Conservation (phyloP, 2,113 vertebrate genomes). For the Arizona elegans region DNA sequence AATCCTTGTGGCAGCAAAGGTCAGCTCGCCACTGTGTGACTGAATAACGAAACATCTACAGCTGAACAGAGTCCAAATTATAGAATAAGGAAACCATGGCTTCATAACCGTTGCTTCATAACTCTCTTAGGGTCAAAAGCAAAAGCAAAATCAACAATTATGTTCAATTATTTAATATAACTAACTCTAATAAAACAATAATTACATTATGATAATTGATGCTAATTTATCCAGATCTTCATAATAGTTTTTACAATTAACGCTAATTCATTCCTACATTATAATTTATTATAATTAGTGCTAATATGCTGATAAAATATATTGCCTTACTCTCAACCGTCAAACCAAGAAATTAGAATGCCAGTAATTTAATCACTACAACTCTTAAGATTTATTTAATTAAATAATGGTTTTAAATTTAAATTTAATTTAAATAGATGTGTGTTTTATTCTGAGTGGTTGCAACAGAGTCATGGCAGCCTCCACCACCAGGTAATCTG, state of each 20-base stretch:
- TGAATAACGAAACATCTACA: background rate
- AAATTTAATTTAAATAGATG: too few species aligned
- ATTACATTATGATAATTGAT: background rate
- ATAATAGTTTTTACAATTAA: background rate
- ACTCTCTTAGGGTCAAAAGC: too few species aligned
- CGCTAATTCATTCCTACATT: background rate
- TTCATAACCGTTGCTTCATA: too few species aligned
- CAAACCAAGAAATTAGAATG: background rate
- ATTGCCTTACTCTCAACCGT: background rate
- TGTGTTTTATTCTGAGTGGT: background rate
- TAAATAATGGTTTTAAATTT: background rate
- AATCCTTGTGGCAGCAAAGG: background rate
- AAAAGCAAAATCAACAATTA: background rate
- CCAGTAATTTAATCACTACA: background rate
- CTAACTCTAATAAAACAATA: background rate
- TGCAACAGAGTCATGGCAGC: background rate
- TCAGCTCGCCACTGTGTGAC: too few species aligned
- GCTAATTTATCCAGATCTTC: background rate
- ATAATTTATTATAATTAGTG: background rate
- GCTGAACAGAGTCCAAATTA: background rate
- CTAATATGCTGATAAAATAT: background rate
- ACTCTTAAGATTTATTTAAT: background rate
- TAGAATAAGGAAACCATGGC: background rate
- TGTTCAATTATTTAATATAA: background rate
- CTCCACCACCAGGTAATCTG: background rate